These are phyloP conservation scores for Zapornia atra DNA, from an alignment of 2,113 vertebrate genomes.

Conservation along the genomic window DNA sequence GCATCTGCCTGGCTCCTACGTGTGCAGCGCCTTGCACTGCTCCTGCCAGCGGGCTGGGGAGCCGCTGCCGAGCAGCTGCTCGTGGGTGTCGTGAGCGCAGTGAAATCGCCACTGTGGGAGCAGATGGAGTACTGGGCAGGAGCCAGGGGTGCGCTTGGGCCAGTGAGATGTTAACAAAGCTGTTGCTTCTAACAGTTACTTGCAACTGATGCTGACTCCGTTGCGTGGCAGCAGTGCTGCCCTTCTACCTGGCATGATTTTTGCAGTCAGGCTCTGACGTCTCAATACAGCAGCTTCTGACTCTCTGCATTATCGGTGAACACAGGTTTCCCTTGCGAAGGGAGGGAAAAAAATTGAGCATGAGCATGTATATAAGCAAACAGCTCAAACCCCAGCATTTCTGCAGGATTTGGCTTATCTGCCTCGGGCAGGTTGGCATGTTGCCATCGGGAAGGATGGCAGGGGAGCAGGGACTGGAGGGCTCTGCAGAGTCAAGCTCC, in stretches of 20 bases:
- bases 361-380: not conserved
- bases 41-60: not conserved
- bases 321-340: not conserved
- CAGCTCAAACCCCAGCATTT: not conserved
- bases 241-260: not conserved
- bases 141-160: rapidly evolving
- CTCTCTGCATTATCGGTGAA: not conserved
- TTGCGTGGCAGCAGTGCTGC: rapidly evolving
- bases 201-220: not conserved
- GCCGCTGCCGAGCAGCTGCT: not conserved
- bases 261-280: not conserved
- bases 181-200: not conserved
- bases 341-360: not conserved
- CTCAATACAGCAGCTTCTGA: not conserved
- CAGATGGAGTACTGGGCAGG: not conserved
- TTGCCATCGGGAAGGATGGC: not conserved
- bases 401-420: not conserved
- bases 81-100: rapidly evolving
- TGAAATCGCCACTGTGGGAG: rapidly evolving
- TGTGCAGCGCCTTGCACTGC: not conserved
- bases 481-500: not conserved
- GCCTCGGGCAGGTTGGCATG: not conserved
- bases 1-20: rapidly evolving
- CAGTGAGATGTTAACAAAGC: not conserved
- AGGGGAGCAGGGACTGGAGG: rapidly evolving